Base-by-base conservation (phyloP, 2,888 invertebrate species). In the Liodrosophila aerea region DNA sequence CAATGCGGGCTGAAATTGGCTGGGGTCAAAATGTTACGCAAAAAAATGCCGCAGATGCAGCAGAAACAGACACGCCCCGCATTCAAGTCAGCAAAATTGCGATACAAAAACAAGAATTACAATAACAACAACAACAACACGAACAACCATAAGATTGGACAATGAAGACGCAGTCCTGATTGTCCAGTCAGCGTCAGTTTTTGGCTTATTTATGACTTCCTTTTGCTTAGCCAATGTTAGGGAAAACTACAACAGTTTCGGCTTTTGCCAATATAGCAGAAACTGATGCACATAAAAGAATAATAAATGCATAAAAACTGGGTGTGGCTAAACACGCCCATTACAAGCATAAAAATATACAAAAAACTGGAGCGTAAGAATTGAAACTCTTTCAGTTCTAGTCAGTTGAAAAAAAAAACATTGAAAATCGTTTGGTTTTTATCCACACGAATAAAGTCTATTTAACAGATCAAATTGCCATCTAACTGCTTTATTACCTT, bases 181-280 rank as follows among this genome's bases (percentile, higher is more conserved):
- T 77, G 85, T 75, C 82, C 85, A 65, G 78, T 85, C 82, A 78
- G 82, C 75, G 64, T 56, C 73, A 68, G 70, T 73, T 59, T 30
- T 57, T 66, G 57, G 68, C 73, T 85, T 85, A 80, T 80, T 80
- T 80, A 80, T 80, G 85, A 78, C 85, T 80, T 85, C 85, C 78
- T 78, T 75, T 22, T 22, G 22, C 22, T 5, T 2, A 22, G 5
- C 22, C 3, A 22, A 5, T 77, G 56, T 60, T 58, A 63, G 53
- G 61, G 81, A 71, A 64, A 67, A 62, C 74, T 81, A 78, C 69
- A 75, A 57, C 72, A 73, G 59, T 69, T 61, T 81, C 60, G 59
- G 62, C 73, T 85, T 82, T 66, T 80, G 85, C 85, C 76, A 82
- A 82, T 70, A 65, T 58, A 62, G 83, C 78, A 78, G 51, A 85